Evolutionary conservation across 2,797 vertebrate species (phyloP), one percentile per base, ranked within the genome.

Genomic region (Gobio occitaniae): DNA sequence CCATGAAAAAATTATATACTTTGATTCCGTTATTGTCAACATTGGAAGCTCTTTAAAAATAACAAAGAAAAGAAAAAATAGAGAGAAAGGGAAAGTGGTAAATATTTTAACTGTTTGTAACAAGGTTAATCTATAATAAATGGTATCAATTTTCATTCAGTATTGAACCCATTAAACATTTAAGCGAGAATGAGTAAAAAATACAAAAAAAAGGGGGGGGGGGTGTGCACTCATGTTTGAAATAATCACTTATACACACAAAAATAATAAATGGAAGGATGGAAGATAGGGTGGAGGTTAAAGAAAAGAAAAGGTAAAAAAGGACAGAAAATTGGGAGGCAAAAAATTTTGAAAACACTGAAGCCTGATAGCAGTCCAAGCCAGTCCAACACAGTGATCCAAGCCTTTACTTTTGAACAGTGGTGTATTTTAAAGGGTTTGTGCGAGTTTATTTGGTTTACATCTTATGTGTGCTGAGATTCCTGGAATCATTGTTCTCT

Each of bases 111-210:
- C 41, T 70, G 38, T 83, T 76, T 85, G 59, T 56, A 70, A 77
- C 50, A 11, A 83, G 38, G 56, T 72, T 72, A 80, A 83, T 88
- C 77, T 78, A 85, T 86, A 69, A 87, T 87, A 84, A 83, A 87
- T 90, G n/a, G 47, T 56, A 84, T 84, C 65, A 80, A 84, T 78
- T 87, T 84, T 65, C 63, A 70, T 79, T 84, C n/a, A 78, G 63
- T 78, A 80, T 72, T 83, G 72, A 83, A 85, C 12, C 12, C n/a
- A 84, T 86, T 65, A 88, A 86, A 68, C 63, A 87, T 87, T 79
- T 56, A 87, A 29, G 29, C 7, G 12, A 25, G 10, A 54, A 77
- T 47, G 75, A 38, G 68, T 50, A 56, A 66, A 79, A 85, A 82
- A 59, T 3, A 71, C 12, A 17, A 59, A 69, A 52, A 41, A 44